phyloP scores from a whole-genome alignment of 2,888 invertebrate species.

The Fragum fragum region DNA sequence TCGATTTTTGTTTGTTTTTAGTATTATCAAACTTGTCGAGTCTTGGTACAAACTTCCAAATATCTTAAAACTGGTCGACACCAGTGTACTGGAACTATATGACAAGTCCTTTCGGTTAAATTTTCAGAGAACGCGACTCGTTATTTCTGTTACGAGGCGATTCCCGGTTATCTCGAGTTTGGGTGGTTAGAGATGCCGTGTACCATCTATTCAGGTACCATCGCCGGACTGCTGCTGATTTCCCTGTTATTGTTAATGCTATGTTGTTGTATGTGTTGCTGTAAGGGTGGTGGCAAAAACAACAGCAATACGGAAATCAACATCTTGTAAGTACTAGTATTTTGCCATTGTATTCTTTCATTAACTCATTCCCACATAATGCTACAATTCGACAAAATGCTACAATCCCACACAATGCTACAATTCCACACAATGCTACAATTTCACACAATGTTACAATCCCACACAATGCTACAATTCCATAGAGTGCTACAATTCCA shows the following conservation, averaged over 20 bases:
- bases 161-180: conserved; percentile 63
- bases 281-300: conserved; percentile 21
- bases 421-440: no score
- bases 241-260: conserved; percentile 43
- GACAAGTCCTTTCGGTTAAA: no score
- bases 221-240: conserved; percentile 54
- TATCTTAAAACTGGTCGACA: no score
- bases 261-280: conserved; percentile 55
- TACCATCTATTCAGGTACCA: conserved; percentile 63
- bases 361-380: not conserved
- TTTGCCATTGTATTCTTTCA: not conserved
- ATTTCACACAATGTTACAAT: no score
- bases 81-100: no score
- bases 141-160: conserved; percentile 68
- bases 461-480: no score
- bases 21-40: no score
- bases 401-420: no score
- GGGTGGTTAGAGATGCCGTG: conserved; percentile 70
- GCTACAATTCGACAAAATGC: no score
- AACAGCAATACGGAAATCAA: conserved; percentile 26
- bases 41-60: no score
- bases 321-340: conserved; percentile 29
- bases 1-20: no score
- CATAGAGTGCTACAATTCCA: no score
- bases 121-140: conserved; percentile 58